A percentile compares a stretch with the other conserved stretches of the same genome.
These are phyloP conservation scores for Anoplolepis gracilipes DNA, from an alignment of 1,140 invertebrate species.

Conservation along the genomic window DNA sequence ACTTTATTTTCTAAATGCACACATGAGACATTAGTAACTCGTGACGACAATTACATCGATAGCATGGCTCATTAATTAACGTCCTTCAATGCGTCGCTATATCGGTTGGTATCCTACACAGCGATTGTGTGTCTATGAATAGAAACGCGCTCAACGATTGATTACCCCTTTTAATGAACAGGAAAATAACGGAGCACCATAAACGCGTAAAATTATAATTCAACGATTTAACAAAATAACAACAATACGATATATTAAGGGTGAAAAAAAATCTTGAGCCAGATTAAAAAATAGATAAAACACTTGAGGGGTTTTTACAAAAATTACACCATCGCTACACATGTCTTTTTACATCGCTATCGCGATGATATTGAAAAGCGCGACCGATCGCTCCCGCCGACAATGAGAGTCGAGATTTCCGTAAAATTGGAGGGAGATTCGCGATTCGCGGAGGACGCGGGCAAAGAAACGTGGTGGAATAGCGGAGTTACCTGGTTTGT, in stretches of 20 bases:
- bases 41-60: slow-evolving; percentile 19
- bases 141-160: slow-evolving; percentile 3
- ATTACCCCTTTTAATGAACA: neutral
- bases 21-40: slow-evolving; percentile 34
- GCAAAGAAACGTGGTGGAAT: slow-evolving; percentile 57
- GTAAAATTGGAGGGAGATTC: neutral
- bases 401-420: neutral
- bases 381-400: no score
- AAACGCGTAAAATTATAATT: neutral
- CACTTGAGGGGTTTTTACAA: neutral
- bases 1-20: slow-evolving; percentile 36
- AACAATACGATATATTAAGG: neutral
- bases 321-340: neutral
- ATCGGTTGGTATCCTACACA: neutral
- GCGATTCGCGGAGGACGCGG: neutral
- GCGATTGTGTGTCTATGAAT: slow-evolving; percentile 23
- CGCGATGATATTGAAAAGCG: no score
- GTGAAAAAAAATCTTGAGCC: neutral
- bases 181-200: neutral
- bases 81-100: slow-evolving; percentile 39
- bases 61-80: slow-evolving; percentile 49
- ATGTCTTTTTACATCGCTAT: no score
- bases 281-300: neutral
- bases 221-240: neutral
- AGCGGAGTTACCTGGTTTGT: slow-evolving; percentile 61